Evolutionary conservation across 1,140 invertebrate genomes (phyloP), one percentile per base, ranked within the genome.

Genomic region (Drosophila serrata): DNA sequence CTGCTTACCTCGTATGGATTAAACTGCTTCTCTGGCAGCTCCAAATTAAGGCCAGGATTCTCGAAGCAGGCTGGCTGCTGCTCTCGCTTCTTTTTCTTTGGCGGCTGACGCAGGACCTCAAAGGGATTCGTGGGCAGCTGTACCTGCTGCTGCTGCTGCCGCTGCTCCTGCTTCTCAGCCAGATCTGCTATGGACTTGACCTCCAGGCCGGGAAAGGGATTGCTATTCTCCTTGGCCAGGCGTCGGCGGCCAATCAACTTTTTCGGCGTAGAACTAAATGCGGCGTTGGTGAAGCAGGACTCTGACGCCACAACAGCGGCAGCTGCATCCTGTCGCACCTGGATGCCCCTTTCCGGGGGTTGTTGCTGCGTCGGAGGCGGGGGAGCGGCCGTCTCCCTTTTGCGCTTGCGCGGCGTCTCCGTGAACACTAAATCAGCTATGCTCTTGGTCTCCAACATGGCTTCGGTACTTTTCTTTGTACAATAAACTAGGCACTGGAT

Each of bases 221-320:
- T 75, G 35, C 45, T 74, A 15, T 73, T 76, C 37, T 82, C 77
- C 37, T 84, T 91, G 42, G 56, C 33, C 17, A 87, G 24, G 12
- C 85, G 79, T 19, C 82, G 84, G 37, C 82, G 82, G 15, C 67
- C 86, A 11, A 79, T 56, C 6, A 86, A 48, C 58, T 81, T 90
- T 40, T 92, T 92, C 15, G 91, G 91, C 51, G 91, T 92, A 24
- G 91, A 92, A 49, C 91, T 92, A 27, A 91, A 92, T 6, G 91
- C 91, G 33, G 85, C 80, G 55, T 92, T 92, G 33, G 85, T 91
- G 72, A 92, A 92, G 63, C 91, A 86, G 69, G 84, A 78, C 49
- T 75, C 64, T 53, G 56, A 60, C 24, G 51, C 24, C 33, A 39
- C 49, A 37, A 60, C 55, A 40, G 40, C 46, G 22, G 42, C 70